Base-by-base conservation (phyloP, 2,797 vertebrate species). In the Enteromius argenteus region DNA sequence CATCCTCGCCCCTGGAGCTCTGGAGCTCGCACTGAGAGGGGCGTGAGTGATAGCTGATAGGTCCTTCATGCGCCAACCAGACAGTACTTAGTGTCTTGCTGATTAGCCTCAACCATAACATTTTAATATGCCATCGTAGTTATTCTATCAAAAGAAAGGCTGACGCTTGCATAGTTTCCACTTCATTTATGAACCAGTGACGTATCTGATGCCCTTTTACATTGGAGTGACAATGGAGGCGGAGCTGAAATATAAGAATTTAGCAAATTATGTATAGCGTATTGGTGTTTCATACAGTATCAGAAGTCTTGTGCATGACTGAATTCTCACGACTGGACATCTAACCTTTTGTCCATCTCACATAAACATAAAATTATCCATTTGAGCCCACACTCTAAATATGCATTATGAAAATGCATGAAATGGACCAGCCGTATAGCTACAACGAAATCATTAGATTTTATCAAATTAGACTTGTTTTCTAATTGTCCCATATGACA, bases 21-120 rank as follows among this genome's bases (percentile, higher is more conserved):
- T 68, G 53, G 64, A 94, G 91, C 92, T 88, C 67, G 88, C 73
- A 88, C 46, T 56, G 89, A 89, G 91, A 91, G 90, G 88, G 86
- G 73, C 14, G 51, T 71, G 56, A 77, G 73, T 77, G 90, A 93
- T 92, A 95, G 93, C 91, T 73, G 94, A 96, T 94, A 94, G 92
- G 66, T 35, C 30, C 66, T 53, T 78, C 51, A n/a, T 37, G 23
- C 51, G 10, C 64, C 90, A 88, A 89, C 86, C 60, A 58, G 44
- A 81, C 74, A 37, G 44, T 71, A 39, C 68, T 68, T 42, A 75
- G 68, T 73, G 58, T 64, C 81, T 74, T 67, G 35, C 51, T 49
- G 71, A 84, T 84, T 76, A 69, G 71, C 53, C 66, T 42, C 7
- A 10, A 64, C 37, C 83, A 81, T 51, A 78, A 80, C 66, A 14